Base-by-base conservation (phyloP, 2,888 invertebrate genomes). In the Ectropis crepuscularia region DNA sequence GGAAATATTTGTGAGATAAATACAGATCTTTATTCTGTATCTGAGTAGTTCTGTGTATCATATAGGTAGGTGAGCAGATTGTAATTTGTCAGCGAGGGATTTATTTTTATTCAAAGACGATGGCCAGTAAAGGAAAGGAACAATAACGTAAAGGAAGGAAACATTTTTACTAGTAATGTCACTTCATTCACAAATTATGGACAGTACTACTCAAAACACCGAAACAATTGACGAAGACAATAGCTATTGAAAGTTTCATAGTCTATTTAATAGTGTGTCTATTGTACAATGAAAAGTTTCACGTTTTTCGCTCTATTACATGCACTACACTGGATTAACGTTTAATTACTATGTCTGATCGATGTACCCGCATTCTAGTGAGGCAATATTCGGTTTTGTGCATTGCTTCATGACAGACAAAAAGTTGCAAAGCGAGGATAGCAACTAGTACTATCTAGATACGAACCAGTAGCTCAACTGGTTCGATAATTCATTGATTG, bases 261-360 rank as follows among this genome's bases (percentile, higher is more conserved):
- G 42, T 9, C 47, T 39, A 53, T 54, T 53, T 46, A 63, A 49
- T 46, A 55, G 43, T 53, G 59, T 64, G 8, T 12, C 11, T 12
- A 49, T 49, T 45, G 43, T 50, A 61, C 58, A 66, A 64, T 64
- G 28, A 43, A 28, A n/a, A 8, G 58, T 61, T 66, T 61, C 54
- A 62, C 49, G 45, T 43, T 54, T 65, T 68, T 60, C 47, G 62
- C 65, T 64, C 53, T 59, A 63, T 66, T 65, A 49, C 48, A 58
- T 65, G 41, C 37, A 59, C 38, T 61, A 66, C 6, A 48, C 38
- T 55, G n/a, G 51, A 50, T 42, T 45, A 48, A 11, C 51, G 10
- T 47, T 39, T 53, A 63, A 51, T 53, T 59, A 54, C 7, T 36
- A 12, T 12, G 48, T 55, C 51, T 53, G 53, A 53, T 63, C 58